phyloP scores from a whole-genome alignment of 2,888 invertebrate species.

The Apocheima hispidaria region DNA sequence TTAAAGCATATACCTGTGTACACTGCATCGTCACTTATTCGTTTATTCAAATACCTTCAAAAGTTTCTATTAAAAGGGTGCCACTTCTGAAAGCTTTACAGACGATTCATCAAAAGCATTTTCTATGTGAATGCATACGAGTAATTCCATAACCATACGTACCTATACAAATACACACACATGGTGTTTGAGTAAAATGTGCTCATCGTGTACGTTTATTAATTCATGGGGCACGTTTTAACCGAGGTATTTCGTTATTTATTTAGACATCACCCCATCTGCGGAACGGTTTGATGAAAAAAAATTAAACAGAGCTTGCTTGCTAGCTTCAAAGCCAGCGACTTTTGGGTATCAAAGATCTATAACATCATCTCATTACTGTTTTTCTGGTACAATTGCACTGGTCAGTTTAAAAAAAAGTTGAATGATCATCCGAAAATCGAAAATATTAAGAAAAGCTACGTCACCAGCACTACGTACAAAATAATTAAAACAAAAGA shows the following conservation, averaged over 20 bases:
- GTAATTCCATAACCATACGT: slow-evolving; percentile 33
- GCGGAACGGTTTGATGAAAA: slow-evolving; percentile 27
- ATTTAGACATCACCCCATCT: slow-evolving; percentile 38
- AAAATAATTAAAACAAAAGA: neutral
- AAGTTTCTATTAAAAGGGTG: slow-evolving; percentile 34
- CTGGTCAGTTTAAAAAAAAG: neutral
- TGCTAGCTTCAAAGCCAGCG: neutral
- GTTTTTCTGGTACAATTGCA: neutral
- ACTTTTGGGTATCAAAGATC: neutral
- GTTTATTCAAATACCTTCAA: slow-evolving; percentile 29
- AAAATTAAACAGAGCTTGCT: neutral
- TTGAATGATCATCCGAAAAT: no score
- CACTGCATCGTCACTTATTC: neutral
- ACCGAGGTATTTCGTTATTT: slow-evolving; percentile 42
- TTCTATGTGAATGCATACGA: slow-evolving; percentile 44
- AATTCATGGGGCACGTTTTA: slow-evolving; percentile 41
- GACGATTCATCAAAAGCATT: slow-evolving; percentile 44
- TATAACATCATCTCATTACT: neutral
- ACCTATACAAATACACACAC: slow-evolving; percentile 3
- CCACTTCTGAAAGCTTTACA: slow-evolving; percentile 38
- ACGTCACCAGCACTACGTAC: neutral
- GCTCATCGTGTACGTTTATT: slow-evolving; percentile 40
- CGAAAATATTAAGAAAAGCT: neutral
- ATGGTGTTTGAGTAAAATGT: slow-evolving; percentile 35
- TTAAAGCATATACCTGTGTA: neutral